These are phyloP conservation scores for Hedychridium roseum DNA, from an alignment of 2,888 invertebrate species.

Conservation along the genomic window DNA sequence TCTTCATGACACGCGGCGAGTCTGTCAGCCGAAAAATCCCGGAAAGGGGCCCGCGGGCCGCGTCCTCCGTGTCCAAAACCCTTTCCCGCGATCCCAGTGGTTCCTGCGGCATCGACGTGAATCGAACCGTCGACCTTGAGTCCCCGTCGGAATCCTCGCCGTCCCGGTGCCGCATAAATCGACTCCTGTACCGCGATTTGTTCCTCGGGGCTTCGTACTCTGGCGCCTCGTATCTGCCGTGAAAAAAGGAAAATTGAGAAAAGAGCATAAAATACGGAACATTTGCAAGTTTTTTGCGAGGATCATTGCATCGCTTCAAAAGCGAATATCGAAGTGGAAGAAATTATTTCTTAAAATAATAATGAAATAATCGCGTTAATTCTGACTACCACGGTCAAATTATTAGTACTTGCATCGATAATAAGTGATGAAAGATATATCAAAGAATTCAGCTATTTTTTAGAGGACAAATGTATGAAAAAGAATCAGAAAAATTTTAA, in stretches of 20 bases:
- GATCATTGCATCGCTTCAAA: too few relatives aligned
- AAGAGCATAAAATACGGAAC: constrained; percentile 13
- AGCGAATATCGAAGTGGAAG: too few relatives aligned
- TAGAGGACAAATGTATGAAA: too few relatives aligned
- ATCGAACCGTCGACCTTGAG: constrained; percentile 70
- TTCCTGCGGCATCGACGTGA: constrained; percentile 66
- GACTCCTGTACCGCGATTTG: constrained; percentile 59
- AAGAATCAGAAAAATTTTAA: too few relatives aligned
- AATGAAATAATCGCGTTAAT: too few relatives aligned
- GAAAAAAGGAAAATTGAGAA: constrained; percentile 11
- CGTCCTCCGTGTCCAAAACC: constrained; percentile 89
- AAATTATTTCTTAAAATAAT: too few relatives aligned
- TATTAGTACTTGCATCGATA: too few relatives aligned
- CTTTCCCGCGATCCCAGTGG: constrained; percentile 67
- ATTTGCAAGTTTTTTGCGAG: constrained; percentile 13
- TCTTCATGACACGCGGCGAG: constrained; percentile 88
- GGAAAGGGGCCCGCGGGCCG: constrained; percentile 83
- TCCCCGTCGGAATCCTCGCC: constrained; percentile 83
- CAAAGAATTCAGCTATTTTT: too few relatives aligned
- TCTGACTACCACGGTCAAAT: too few relatives aligned
- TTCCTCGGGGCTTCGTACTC: constrained; percentile 60
- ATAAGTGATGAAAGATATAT: too few relatives aligned
- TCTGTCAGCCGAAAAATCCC: constrained; percentile 88
- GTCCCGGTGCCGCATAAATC: constrained; percentile 68
- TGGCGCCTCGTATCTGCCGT: constrained; percentile 55